phyloP scores from a whole-genome alignment of 2,113 vertebrate species.

The Tragelaphus strepsiceros region DNA sequence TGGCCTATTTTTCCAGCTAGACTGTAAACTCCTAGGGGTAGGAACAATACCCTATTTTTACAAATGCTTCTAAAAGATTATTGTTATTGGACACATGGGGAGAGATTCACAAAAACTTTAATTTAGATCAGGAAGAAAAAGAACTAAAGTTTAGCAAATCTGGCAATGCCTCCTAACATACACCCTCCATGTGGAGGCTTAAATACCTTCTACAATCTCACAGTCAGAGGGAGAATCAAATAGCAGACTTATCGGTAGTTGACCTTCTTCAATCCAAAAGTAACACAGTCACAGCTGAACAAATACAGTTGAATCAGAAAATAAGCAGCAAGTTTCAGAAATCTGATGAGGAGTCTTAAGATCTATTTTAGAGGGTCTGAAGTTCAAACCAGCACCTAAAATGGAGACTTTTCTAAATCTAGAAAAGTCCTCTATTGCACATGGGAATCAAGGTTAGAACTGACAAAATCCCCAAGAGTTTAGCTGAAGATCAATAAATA shows the following conservation, averaged over 20 bases:
- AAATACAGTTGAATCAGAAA: slow-evolving; percentile 59
- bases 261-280: slow-evolving; percentile 43
- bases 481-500: slow-evolving; percentile 52
- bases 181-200: not conserved
- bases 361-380: slow-evolving; percentile 39
- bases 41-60: not conserved
- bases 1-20: not conserved
- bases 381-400: slow-evolving; percentile 56
- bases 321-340: slow-evolving; percentile 57
- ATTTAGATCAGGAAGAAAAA: slow-evolving; percentile 12
- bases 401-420: slow-evolving; percentile 47
- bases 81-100: not conserved
- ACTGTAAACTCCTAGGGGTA: not conserved
- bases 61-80: not conserved
- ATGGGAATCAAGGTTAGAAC: slow-evolving; percentile 41
- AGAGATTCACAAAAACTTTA: not conserved
- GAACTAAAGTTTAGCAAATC: not conserved
- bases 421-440: slow-evolving; percentile 39
- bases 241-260: not conserved
- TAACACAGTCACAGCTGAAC: slow-evolving; percentile 49
- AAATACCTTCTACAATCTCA: not conserved
- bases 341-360: slow-evolving; percentile 52
- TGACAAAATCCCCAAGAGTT: slow-evolving; percentile 56
- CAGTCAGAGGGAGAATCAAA: not conserved
- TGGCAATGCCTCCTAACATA: not conserved